Conservation (phyloP, 2,797 vertebrate species). For the Philypnodon macrostomus region DNA sequence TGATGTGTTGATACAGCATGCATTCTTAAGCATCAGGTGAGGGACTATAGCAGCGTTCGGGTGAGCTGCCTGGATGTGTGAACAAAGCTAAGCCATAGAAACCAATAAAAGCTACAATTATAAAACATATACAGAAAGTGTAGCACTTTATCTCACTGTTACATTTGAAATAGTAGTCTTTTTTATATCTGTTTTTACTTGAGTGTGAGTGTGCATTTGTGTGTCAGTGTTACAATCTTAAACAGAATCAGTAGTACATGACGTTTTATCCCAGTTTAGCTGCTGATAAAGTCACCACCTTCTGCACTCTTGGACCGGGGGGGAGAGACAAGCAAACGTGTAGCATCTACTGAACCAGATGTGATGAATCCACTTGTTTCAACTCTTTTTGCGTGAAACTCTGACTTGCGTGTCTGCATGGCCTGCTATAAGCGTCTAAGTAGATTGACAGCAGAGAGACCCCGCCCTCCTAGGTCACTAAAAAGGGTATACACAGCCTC, state of each 20-base stretch:
- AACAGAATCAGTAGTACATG: constrained; percentile 48
- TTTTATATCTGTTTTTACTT: constrained; percentile 31
- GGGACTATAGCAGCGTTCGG: constrained; percentile 38
- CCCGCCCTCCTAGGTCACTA: constrained; percentile 41
- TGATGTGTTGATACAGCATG: constrained; percentile 57
- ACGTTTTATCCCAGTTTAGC: constrained; percentile 49
- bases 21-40: constrained; percentile 57
- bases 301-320: constrained; percentile 48
- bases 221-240: constrained; percentile 55
- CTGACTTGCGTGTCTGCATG: constrained; percentile 39
- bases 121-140: constrained; percentile 64
- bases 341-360: constrained; percentile 53
- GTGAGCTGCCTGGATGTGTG: constrained; percentile 37
- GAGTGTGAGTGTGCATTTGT: constrained; percentile 40
- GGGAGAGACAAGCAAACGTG: constrained; percentile 57
- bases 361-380: constrained; percentile 45
- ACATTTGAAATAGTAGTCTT: constrained; percentile 50
- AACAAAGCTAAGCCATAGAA: constrained; percentile 48
- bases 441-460: constrained; percentile 59
- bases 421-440: constrained; percentile 59
- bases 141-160: constrained; percentile 63
- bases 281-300: constrained; percentile 51
- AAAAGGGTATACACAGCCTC: constrained; percentile 62
- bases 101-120: constrained; percentile 49
- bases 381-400: constrained; percentile 44